Evolutionary conservation across 2,797 vertebrate species (phyloP).

Genomic region (Heliangelus exortis): DNA sequence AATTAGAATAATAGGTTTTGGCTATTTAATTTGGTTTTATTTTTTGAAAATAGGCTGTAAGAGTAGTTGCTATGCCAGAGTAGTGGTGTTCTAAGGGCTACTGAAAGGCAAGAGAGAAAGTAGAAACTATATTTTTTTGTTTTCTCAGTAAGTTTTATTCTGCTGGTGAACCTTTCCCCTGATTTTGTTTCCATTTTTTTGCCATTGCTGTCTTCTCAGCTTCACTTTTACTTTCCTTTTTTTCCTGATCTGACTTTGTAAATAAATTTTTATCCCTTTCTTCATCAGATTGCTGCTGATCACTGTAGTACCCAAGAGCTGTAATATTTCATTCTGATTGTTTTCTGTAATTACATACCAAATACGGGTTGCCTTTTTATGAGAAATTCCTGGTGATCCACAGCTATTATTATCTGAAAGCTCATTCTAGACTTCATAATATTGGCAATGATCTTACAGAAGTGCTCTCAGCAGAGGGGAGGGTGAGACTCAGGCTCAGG

Average conservation of each 20-base stretch:
- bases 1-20: background rate
- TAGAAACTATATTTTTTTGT: background rate
- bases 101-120: background rate
- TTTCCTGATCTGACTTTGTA: background rate
- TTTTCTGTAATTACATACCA: background rate
- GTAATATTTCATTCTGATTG: background rate
- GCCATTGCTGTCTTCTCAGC: background rate
- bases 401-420: background rate
- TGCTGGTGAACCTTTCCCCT: background rate
- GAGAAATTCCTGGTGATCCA: background rate
- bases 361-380: background rate
- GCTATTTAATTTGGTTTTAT: background rate
- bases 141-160: background rate
- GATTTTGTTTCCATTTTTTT: background rate
- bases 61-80: background rate
- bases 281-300: background rate
- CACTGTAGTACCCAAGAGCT: background rate
- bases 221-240: background rate
- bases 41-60: background rate
- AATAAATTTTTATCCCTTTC: background rate
- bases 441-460: background rate
- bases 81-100: background rate
- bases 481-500: rapidly evolving
- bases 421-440: background rate
- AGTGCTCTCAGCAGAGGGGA: background rate